Percentiles rank a stretch among this genome's conserved stretches.
These are phyloP conservation scores for Prionace glauca DNA, from an alignment of 2,797 vertebrate species.

Conservation along the genomic window DNA sequence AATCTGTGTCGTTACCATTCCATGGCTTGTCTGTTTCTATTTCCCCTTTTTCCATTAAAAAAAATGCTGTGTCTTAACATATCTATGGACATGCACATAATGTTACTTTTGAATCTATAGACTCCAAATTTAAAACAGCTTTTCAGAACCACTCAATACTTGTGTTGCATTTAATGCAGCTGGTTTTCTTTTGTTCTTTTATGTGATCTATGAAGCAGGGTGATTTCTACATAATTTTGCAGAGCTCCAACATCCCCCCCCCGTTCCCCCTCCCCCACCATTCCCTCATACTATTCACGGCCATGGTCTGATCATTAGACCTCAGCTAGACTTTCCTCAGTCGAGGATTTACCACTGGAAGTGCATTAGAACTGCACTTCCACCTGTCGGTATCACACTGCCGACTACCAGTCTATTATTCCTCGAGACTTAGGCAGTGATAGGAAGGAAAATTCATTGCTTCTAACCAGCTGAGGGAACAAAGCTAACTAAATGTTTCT, in stretches of 20 bases:
- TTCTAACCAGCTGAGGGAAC: not conserved
- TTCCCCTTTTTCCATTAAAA: not conserved
- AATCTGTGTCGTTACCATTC: not conserved
- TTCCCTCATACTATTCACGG: not conserved
- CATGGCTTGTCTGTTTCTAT: not conserved
- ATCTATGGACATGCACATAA: constrained; percentile 14
- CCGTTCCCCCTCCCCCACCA: no score
- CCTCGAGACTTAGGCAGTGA: not conserved
- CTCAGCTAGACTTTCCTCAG: not conserved
- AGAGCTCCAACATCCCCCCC: not conserved
- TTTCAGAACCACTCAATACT: constrained; percentile 4
- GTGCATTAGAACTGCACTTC: not conserved
- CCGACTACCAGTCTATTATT: not conserved
- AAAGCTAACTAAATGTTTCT: not conserved
- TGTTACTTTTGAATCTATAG: constrained; percentile 21
- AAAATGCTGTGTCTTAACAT: not conserved
- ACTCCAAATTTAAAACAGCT: not conserved
- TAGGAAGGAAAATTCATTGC: not conserved
- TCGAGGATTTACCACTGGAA: not conserved
- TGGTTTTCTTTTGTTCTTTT: constrained; percentile 18
- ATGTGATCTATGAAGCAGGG: not conserved
- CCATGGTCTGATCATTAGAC: no score
- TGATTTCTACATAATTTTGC: not conserved
- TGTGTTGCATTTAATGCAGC: not conserved
- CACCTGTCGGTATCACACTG: no score